Evolutionary conservation across 2,113 vertebrate species (phyloP).

Genomic region (Gobiocypris rarus): DNA sequence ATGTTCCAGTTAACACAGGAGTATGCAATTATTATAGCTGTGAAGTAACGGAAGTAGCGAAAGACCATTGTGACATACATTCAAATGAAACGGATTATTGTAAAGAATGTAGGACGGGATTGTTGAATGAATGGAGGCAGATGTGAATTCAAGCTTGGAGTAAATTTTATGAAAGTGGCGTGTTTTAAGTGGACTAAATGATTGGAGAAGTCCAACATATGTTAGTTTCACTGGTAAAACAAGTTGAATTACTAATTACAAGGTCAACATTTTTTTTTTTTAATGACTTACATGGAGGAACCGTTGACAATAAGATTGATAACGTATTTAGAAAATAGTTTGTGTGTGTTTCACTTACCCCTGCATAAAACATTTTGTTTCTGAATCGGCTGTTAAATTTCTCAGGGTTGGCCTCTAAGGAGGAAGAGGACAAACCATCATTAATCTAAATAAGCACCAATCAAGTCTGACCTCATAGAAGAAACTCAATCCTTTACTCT

Average conservation of each 20-base stretch:
- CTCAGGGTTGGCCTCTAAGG: constrained; percentile 93
- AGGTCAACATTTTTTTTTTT: background rate
- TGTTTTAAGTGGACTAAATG: background rate
- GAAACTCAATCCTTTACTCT: background rate
- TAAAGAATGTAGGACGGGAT: background rate
- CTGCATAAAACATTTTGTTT: constrained; percentile 98
- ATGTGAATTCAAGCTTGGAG: background rate
- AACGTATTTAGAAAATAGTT: background rate
- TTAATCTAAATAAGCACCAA: constrained; percentile 34
- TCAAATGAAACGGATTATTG: background rate
- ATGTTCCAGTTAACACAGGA: background rate
- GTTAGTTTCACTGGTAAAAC: background rate
- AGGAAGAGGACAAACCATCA: constrained; percentile 9
- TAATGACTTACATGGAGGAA: background rate
- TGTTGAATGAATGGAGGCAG: background rate
- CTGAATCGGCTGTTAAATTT: constrained; percentile 96
- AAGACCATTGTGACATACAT: background rate
- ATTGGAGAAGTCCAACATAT: background rate
- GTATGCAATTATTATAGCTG: background rate
- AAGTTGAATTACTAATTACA: background rate
- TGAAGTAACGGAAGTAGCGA: background rate
- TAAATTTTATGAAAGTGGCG: background rate
- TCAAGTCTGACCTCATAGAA: background rate
- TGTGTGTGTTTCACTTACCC: constrained; percentile 79
- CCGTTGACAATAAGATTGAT: background rate